Base-by-base conservation (phyloP, 2,888 invertebrate species). In the Plebejus argus region DNA sequence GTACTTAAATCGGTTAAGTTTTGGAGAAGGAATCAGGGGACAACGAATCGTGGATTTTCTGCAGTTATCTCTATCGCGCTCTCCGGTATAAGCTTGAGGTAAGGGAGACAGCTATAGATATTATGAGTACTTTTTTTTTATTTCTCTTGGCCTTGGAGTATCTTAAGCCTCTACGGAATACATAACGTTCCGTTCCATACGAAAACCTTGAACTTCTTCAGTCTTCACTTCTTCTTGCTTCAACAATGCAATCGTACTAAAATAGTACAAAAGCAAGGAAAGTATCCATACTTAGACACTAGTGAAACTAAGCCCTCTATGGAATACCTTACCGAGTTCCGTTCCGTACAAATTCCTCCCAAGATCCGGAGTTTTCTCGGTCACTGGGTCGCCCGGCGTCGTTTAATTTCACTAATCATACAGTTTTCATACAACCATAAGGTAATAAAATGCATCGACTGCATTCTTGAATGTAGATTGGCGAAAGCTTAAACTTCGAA, bases 361-460 rank as follows among this genome's bases (percentile, higher is more conserved):
- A 20, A 53, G 49, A 53, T 74, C 74, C 74, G 74, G 72, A 74
- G 53, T 49, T 76, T 76, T 77, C 45, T 23, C 74, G 88, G 90
- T 91, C 86, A 92, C 88, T 91, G 80, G 90, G 93, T 89, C 88
- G 91, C 81, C 85, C 83, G 89, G 88, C 86, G 85, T 80, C 84
- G 85, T 85, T 86, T 86, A 83, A 87, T 79, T 78, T 77, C 70
- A 78, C 61, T 70, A 78, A 39, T 78, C 74, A 74, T 74, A 39
- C 39, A 72, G 12, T 45, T 23, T 45, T 72, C 72, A 20, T 72
- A 72, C 49, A 49, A 74, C 74, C 39, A 49, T 72, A 33, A 66
- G 61, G 28, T 66, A 66, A 66, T 66, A 66, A 15, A 66, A 66
- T 33, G 28, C 28, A 66, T 66, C 28, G 66, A 15, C 61, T 66